A percentile compares a stretch with the other conserved stretches of the same genome.
phyloP scores from a whole-genome alignment of 2,797 vertebrate species.

The Prionace glauca region DNA sequence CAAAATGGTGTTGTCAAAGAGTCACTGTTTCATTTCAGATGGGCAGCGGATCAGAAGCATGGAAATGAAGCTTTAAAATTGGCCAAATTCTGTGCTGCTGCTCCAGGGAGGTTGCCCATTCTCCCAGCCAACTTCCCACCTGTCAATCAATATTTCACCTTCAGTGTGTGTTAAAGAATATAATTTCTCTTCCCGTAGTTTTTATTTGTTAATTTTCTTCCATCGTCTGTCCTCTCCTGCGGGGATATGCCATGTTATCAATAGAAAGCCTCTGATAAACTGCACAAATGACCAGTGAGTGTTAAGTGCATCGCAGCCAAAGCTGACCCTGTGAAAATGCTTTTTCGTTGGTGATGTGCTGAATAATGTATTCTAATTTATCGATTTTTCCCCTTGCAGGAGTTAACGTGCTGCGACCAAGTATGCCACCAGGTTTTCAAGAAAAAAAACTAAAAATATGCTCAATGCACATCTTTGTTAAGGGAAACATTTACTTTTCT shows the following conservation, averaged over 20 bases:
- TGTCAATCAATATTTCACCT: neutral
- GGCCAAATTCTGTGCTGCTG: neutral
- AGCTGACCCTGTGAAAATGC: neutral
- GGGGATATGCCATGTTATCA: no score
- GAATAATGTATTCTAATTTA: constrained; percentile 25
- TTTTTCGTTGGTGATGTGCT: neutral
- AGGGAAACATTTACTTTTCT: neutral
- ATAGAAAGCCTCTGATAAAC: neutral
- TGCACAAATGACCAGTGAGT: neutral
- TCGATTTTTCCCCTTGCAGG: constrained; percentile 56
- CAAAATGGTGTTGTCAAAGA: neutral
- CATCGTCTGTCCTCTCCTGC: no score
- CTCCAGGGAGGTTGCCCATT: neutral
- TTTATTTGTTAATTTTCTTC: neutral
- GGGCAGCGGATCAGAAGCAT: neutral
- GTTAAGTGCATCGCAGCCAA: neutral
- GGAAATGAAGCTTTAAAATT: neutral
- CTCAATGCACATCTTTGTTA: neutral
- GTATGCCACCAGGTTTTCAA: constrained; percentile 83
- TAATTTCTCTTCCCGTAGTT: neutral
- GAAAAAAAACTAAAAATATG: constrained; percentile 54
- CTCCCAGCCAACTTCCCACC: neutral
- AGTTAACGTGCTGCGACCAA: constrained; percentile 75
- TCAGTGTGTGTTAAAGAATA: neutral
- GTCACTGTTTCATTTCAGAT: neutral